phyloP scores from a whole-genome alignment of 2,113 vertebrate genomes.

The Rhadina sibilatrix region DNA sequence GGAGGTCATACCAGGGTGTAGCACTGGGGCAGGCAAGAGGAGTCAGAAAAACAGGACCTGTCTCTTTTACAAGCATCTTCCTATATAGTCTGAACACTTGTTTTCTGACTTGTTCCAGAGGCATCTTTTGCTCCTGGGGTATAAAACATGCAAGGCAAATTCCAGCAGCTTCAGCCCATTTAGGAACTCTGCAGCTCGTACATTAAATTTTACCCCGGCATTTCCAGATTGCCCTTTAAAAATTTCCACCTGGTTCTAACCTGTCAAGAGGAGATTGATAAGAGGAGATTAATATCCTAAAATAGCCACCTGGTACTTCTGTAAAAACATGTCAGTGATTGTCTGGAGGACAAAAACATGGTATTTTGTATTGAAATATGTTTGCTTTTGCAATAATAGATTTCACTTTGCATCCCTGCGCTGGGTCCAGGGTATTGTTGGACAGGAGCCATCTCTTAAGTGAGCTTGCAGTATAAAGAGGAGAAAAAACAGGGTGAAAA shows the following conservation, averaged over 20 bases:
- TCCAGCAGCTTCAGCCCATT: background rate
- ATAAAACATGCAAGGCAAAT: background rate
- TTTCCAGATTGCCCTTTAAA: background rate
- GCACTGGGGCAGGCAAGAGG: background rate
- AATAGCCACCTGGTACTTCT: background rate
- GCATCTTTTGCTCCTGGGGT: background rate
- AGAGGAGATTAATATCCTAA: background rate
- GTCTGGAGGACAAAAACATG: background rate
- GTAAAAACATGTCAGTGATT: background rate
- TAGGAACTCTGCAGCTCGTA: background rate
- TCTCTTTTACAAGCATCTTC: background rate
- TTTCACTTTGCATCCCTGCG: background rate
- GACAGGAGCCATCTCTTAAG: background rate
- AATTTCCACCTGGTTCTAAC: background rate
- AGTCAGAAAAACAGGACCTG: background rate
- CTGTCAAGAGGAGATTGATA: background rate
- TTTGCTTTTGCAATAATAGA: background rate
- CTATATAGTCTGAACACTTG: fast-evolving
- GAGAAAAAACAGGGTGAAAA: background rate
- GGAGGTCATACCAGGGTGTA: background rate
- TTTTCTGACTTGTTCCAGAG: background rate
- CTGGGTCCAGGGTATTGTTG: background rate
- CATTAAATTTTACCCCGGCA: background rate
- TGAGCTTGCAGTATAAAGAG: background rate
- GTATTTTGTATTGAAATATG: background rate